Base-by-base conservation (phyloP, 2,888 invertebrate species). In the Acholoe squamosa region DNA sequence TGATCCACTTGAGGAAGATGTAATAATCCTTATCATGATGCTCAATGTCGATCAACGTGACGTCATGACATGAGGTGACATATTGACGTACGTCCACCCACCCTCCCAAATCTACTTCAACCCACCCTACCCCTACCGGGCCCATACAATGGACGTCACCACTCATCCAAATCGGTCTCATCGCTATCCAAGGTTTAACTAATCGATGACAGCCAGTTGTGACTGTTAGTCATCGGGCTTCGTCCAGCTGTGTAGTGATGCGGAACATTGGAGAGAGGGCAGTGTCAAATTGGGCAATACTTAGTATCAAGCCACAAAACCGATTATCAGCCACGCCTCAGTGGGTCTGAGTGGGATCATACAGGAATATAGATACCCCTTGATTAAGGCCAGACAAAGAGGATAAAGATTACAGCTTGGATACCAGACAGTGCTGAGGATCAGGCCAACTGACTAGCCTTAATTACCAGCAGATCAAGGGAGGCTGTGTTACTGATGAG, bases 161-260 rank as follows among this genome's bases (percentile, higher is more conserved):
- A 61, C 61, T 61, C 61, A 61, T 19, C 61, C 61, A 19, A 61
- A n/a, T n/a, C 61, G 61, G 43, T 43, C 43, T 43, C 61, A 61
- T 3, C 1, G 61, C 61, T 19, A 61, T n/a, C 61, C 22, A 3
- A 3, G 61, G 61, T 19, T 61, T 0, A 61, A 61, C 61, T 14
- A 61, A 61, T 61, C 61, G 61, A 61, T 61, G 61, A 61, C 61
- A 7, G 61, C 61, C 61, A 61, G 61, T 61, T 61, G 61, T n/a
- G 61, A 7, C n/a, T 19, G 61, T 61, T 61, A 61, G 22, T 61
- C 61, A 61, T 61, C 61, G 61, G n/a, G 61, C 14, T 7, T 61
- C 22, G 61, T 61, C 22, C 61, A 61, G 61, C 61, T 61, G 61
- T 61, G 61, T n/a, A 61, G 61, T 61, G 61, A 61, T 19, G 61